Evolutionary conservation across 1,140 invertebrate species (phyloP), one percentile per base, ranked within the genome.

Genomic region (Apis florea): DNA sequence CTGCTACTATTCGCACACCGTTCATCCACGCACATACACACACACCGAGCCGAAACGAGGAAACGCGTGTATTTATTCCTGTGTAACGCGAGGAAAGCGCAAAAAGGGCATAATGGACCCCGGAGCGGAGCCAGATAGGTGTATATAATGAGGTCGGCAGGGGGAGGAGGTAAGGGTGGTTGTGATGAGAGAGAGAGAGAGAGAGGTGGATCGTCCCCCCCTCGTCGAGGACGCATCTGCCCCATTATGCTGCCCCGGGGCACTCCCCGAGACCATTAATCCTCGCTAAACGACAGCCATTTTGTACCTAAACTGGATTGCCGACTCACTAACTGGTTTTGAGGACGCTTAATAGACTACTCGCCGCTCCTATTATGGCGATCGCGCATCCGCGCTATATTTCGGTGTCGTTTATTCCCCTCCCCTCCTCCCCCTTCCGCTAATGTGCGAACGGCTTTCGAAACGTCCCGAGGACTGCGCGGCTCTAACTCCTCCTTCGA

Each of bases 221-320:
- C 86, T 87, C 85, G 79, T 83, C 83, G 82, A 84, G 87, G 91
- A 91, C 92, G 92, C 93, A 94, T 94, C 93, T 93, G 93, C 91
- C 92, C 92, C 91, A 93, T 93, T 93, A 93, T 93, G 87, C 90
- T 92, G 88, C 89, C 89, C 90, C 88, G 87, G 88, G 89, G 87
- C 90, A 91, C 92, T 91, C 89, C 31, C 84, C 86, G 89, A 88
- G 92, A 91, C 92, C 93, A 94, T 94, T 94, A 94, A 94, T 94
- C 91, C 92, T 93, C 87, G 89, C 92, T 93, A 94, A 94, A 94
- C 92, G 93, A 94, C 93, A 93, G 93, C 93, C 93, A 94, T 94
- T 94, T 94, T 94, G 93, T 94, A 94, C 92, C 93, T 93, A 93
- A 94, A 93, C 93, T 93, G 93, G 93, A 94, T 94, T 93, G 93